Percentiles rank a stretch among this genome's conserved stretches.
These are phyloP conservation scores for Platycercus adscitus DNA, from an alignment of 2,113 vertebrate genomes.

Conservation along the genomic window DNA sequence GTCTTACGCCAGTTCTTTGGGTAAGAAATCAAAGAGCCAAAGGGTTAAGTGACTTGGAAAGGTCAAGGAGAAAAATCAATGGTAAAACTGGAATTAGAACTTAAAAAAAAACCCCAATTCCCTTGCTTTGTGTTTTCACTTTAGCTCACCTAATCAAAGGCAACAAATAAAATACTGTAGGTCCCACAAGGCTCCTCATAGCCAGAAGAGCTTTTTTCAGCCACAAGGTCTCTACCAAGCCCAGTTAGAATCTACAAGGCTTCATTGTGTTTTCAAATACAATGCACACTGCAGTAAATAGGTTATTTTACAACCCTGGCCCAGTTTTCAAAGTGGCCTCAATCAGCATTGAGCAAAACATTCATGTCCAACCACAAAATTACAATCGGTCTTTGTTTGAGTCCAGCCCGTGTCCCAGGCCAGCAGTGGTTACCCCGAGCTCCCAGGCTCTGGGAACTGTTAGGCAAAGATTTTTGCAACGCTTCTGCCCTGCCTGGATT, in stretches of 20 bases:
- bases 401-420: conserved; percentile 19
- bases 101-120: background rate
- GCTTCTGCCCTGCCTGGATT: conserved; percentile 38
- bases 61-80: conserved; percentile 23
- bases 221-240: background rate
- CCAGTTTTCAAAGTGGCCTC: conserved; percentile 65
- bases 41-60: conserved; percentile 15
- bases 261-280: conserved; percentile 43
- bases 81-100: background rate
- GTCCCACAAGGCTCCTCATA: background rate
- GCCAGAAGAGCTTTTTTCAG: conserved; percentile 3
- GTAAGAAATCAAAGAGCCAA: conserved; percentile 10
- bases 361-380: conserved; percentile 63
- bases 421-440: conserved; percentile 6
- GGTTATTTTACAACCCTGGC: conserved; percentile 62
- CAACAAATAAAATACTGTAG: conserved; percentile 14
- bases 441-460: conserved; percentile 17
- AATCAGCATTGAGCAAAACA: conserved; percentile 62
- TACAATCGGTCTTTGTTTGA: conserved; percentile 58
- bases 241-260: conserved; percentile 12
- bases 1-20: background rate
- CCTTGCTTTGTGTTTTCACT: background rate
- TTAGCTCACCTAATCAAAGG: background rate
- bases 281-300: conserved; percentile 54
- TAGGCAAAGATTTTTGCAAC: conserved; percentile 63